These are phyloP conservation scores for Heliconius hortense DNA, from an alignment of 2,888 invertebrate species.

Conservation along the genomic window DNA sequence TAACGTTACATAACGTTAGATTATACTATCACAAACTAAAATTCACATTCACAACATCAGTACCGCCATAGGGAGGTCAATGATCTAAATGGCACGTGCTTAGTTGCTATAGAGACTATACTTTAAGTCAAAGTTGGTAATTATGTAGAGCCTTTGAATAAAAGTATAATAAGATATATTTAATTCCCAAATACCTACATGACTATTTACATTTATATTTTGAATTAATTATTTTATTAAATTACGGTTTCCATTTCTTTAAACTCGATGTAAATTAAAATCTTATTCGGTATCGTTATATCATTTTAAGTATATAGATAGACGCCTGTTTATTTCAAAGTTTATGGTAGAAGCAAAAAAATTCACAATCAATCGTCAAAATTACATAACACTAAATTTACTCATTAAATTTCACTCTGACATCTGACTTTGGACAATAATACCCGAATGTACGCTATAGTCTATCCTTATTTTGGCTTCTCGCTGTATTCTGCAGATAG, in stretches of 20 bases:
- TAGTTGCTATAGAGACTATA: conserved; percentile 18
- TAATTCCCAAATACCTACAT: background rate
- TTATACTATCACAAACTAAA: conserved; percentile 4
- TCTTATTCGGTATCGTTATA: background rate
- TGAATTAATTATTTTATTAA: background rate
- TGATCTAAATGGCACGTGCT: conserved; percentile 16
- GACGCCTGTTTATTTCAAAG: too few species aligned
- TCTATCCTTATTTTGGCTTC: too few species aligned
- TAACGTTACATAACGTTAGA: background rate
- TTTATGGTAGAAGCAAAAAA: too few species aligned
- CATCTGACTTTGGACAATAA: background rate
- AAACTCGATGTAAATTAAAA: background rate
- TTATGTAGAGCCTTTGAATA: conserved; percentile 4
- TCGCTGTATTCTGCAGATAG: too few species aligned
- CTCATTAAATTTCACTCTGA: too few species aligned
- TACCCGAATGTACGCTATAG: background rate
- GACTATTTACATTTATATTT: background rate
- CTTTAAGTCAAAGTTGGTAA: background rate
- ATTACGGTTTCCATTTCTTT: background rate
- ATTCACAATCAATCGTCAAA: too few species aligned
- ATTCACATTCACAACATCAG: conserved; percentile 4
- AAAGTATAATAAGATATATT: background rate
- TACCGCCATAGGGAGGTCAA: conserved; percentile 23
- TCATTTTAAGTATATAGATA: background rate
- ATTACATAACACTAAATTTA: too few species aligned